Percentiles rank a stretch among this genome's conserved stretches.
These are phyloP conservation scores for Cryptops parisi DNA, from an alignment of 2,888 invertebrate species.

Conservation along the genomic window DNA sequence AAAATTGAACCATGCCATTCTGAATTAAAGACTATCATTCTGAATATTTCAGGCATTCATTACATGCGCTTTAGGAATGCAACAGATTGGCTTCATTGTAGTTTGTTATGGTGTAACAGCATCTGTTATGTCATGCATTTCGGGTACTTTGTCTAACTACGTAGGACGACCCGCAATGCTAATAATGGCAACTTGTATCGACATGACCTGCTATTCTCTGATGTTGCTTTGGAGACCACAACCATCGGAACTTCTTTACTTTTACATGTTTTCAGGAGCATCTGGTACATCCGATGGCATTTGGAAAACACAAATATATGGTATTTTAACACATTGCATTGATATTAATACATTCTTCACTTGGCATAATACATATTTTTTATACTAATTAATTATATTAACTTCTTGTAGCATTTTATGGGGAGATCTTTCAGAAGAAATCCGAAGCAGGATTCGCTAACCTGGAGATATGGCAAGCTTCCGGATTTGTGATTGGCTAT, in stretches of 20 bases:
- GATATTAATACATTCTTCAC: too few relatives aligned
- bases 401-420: constrained; percentile 53
- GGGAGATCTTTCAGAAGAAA: constrained; percentile 69
- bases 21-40: too few relatives aligned
- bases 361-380: too few relatives aligned
- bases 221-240: neutral
- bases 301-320: neutral
- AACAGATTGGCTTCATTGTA: neutral
- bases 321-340: too few relatives aligned
- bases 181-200: neutral
- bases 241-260: neutral
- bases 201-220: neutral
- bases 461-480: constrained; percentile 76
- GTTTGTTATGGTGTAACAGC: neutral
- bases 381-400: neutral
- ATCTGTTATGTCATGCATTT: neutral
- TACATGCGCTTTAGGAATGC: neutral
- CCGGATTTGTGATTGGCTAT: constrained; percentile 76
- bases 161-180: neutral
- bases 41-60: neutral
- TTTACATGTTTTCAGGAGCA: neutral
- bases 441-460: constrained; percentile 86
- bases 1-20: too few relatives aligned
- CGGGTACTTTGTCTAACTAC: neutral
- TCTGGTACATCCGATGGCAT: neutral